Base-by-base conservation (phyloP, 2,113 vertebrate species). In the Thomomys bottae region DNA sequence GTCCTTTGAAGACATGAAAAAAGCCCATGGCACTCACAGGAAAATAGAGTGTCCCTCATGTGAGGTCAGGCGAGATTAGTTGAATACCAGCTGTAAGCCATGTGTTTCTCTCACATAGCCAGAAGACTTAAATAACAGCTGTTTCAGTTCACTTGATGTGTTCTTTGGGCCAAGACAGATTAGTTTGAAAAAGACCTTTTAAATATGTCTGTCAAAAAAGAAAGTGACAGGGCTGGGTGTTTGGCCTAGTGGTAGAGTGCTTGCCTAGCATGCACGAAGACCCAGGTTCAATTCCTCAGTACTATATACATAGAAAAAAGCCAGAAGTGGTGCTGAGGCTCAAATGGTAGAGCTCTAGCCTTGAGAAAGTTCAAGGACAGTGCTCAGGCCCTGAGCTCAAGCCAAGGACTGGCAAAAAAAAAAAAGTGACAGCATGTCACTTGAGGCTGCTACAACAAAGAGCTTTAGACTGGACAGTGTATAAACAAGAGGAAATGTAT, bases 1-100 rank as follows among this genome's bases (percentile, higher is more conserved):
- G 73, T 38, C 81, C 79, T 42, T 67, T 45, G 20, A 18, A 34
- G 36, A 45, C 38, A 1, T 10, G n/a, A n/a, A n/a, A n/a, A 11
- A 59, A 24, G 28, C 49, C 45, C 17, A 0, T 2, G 12, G 40
- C 54, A 38, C 10, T 2, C 0, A 5, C 34, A 7, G 0, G 26
- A 26, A 10, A 57, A 66, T 9, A 70, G 45, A 3, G 1, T 20
- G 40, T 61, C 38, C 3, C 38, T 76, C 28, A 24, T 4, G 42
- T 1, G 18, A 67, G 54, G 38, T 32, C 61, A 20, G 8, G 6
- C n/a, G 18, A 73, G 36, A 42, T 32, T 5, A 14, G 18, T 38
- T 7, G 11, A 32, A 11, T 40, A 23, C 42, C 28, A 15, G 24
- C 4, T 14, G 0, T 12, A 23, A 30, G 21, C 32, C 10, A 5